phyloP scores from a whole-genome alignment of 1,140 invertebrate genomes.

The Lordiphosa collinella region DNA sequence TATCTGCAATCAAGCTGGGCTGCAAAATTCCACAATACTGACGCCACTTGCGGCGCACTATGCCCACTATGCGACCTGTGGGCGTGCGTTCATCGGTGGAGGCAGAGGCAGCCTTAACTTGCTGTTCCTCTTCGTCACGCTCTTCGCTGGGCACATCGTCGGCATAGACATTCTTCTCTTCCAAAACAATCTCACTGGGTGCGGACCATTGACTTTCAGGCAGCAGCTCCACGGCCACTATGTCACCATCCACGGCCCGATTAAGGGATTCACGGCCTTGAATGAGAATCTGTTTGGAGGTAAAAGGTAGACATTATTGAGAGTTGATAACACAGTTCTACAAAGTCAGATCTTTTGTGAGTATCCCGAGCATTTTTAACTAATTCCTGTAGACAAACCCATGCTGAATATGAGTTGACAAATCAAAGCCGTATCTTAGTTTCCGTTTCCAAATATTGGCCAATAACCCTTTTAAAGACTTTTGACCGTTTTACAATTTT shows the following conservation, averaged over 20 bases:
- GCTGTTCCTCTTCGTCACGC: slow-evolving; percentile 53
- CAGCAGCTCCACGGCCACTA: slow-evolving; percentile 94
- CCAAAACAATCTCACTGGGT: slow-evolving; percentile 90
- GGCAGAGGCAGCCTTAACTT: slow-evolving; percentile 75
- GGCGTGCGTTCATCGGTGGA: slow-evolving; percentile 81
- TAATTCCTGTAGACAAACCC: too few relatives aligned
- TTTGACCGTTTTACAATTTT: too few relatives aligned
- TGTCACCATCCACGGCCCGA: slow-evolving; percentile 97
- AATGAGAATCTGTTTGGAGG: slow-evolving; percentile 86
- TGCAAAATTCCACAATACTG: slow-evolving; percentile 97
- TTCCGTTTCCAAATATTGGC: too few relatives aligned
- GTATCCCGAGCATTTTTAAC: too few relatives aligned
- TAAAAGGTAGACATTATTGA: neutral
- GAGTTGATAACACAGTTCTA: neutral
- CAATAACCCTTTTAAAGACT: too few relatives aligned
- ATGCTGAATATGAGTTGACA: too few relatives aligned
- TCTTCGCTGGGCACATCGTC: slow-evolving; percentile 85
- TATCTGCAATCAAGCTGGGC: slow-evolving; percentile 87
- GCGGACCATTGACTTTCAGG: slow-evolving; percentile 94
- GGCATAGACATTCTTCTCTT: slow-evolving; percentile 89
- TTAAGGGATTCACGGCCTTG: slow-evolving; percentile 95
- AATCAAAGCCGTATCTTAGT: too few relatives aligned
- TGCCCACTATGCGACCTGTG: slow-evolving; percentile 95
- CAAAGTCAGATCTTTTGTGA: too few relatives aligned
- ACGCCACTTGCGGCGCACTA: slow-evolving; percentile 97